These are phyloP conservation scores for Sitobion miscanthi DNA, from an alignment of 1,140 invertebrate genomes.

Conservation along the genomic window DNA sequence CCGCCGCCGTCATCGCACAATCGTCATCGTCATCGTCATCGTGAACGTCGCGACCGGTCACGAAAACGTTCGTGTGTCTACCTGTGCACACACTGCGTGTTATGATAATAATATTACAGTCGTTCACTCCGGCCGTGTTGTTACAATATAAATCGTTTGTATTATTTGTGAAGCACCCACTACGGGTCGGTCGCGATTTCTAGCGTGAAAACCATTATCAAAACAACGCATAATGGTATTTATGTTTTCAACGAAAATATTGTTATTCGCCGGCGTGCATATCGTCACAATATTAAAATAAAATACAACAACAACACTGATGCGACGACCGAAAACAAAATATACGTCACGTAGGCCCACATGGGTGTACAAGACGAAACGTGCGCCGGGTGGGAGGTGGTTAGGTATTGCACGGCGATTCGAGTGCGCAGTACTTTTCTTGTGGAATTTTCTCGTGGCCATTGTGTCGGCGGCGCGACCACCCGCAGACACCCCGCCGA, in stretches of 20 bases:
- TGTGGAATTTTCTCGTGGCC: constrained; percentile 34
- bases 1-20: neutral
- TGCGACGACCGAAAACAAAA: neutral
- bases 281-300: neutral
- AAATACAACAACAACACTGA: neutral
- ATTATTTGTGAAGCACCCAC: neutral
- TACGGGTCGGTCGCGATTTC: neutral
- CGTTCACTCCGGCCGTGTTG: neutral
- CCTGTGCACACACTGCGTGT: too few relatives aligned
- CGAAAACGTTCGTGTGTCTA: constrained; percentile 17
- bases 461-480: neutral
- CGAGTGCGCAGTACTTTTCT: constrained; percentile 39
- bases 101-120: too few relatives aligned
- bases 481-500: constrained; percentile 51
- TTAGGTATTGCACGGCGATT: neutral
- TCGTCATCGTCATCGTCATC: neutral
- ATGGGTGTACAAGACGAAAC: neutral
- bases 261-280: neutral
- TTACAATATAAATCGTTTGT: neutral
- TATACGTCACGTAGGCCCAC: too few relatives aligned
- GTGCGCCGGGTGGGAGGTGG: neutral
- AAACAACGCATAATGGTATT: neutral
- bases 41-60: neutral
- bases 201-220: neutral
- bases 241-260: constrained; percentile 31